These are phyloP conservation scores for Lytechinus variegatus DNA, from an alignment of 35 echinoderm and acorn worm genomes.

Conservation along the genomic window DNA sequence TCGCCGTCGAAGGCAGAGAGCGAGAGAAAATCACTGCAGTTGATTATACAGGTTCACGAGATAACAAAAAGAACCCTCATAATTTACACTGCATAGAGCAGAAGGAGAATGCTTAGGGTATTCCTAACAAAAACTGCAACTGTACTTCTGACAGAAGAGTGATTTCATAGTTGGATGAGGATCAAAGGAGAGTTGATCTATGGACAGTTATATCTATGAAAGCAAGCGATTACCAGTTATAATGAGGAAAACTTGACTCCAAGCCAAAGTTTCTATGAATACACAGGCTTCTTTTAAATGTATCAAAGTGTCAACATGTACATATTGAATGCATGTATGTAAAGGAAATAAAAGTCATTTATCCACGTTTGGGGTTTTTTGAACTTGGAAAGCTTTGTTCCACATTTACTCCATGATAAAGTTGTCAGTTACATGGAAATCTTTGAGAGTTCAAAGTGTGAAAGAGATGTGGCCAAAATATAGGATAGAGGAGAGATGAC, in stretches of 20 bases:
- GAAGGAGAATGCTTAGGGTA: background rate
- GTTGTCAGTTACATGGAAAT: background rate
- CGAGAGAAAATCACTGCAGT: background rate
- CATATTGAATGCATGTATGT: background rate
- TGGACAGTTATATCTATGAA: conserved; percentile 4
- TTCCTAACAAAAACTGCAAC: background rate
- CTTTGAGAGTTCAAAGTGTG: background rate
- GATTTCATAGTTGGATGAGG: background rate
- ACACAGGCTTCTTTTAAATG: background rate
- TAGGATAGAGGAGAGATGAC: no score
- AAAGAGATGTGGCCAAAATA: no score
- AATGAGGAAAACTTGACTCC: background rate
- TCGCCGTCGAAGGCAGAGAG: background rate
- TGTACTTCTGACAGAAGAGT: background rate
- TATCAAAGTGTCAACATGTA: no score
- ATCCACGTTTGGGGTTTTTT: background rate
- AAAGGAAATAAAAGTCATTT: background rate
- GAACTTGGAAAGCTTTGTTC: background rate
- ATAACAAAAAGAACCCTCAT: background rate
- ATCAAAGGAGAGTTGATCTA: background rate
- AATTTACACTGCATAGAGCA: background rate
- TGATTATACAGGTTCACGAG: background rate
- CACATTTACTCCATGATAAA: background rate
- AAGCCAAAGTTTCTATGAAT: background rate
- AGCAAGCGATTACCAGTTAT: conserved; percentile 11